Percentiles rank a stretch among this genome's conserved stretches.
These are phyloP conservation scores for Prosopocoilus inquinatus DNA, from an alignment of 2,888 invertebrate species.

Conservation along the genomic window DNA sequence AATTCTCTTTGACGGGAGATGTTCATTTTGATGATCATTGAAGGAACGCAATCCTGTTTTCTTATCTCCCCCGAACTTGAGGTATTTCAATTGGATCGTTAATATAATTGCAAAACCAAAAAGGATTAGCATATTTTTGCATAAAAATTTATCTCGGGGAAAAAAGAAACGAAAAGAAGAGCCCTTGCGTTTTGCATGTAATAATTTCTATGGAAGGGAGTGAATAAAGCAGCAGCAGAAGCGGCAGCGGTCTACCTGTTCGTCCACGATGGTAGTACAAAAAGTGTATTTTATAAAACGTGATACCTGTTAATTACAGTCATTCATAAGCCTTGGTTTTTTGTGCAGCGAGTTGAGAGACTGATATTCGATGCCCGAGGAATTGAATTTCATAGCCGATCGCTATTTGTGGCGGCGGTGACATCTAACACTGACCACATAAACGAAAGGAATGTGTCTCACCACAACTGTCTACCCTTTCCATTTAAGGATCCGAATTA, in stretches of 20 bases:
- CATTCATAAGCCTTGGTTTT: conserved; percentile 22
- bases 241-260: not conserved
- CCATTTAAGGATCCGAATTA: conserved; percentile 21
- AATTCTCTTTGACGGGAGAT: too few species aligned
- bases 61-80: too few species aligned
- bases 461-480: conserved; percentile 26
- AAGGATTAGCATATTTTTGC: too few species aligned
- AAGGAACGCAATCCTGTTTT: too few species aligned
- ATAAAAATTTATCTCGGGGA: too few species aligned
- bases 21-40: too few species aligned
- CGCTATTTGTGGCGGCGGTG: conserved; percentile 37
- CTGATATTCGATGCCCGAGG: conserved; percentile 35
- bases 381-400: conserved; percentile 37
- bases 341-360: conserved; percentile 20
- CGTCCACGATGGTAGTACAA: conserved; percentile 1
- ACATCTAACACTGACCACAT: conserved; percentile 42
- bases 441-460: conserved; percentile 40
- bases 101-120: too few species aligned
- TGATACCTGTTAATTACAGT: conserved; percentile 23
- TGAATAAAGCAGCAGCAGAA: too few species aligned
- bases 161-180: too few species aligned
- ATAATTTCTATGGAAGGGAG: too few species aligned
- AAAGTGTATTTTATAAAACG: conserved; percentile 20
- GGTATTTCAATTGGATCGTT: too few species aligned
- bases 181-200: too few species aligned